Evolutionary conservation across 1,140 invertebrate genomes (phyloP).

Genomic region (Drosophila ambigua): DNA sequence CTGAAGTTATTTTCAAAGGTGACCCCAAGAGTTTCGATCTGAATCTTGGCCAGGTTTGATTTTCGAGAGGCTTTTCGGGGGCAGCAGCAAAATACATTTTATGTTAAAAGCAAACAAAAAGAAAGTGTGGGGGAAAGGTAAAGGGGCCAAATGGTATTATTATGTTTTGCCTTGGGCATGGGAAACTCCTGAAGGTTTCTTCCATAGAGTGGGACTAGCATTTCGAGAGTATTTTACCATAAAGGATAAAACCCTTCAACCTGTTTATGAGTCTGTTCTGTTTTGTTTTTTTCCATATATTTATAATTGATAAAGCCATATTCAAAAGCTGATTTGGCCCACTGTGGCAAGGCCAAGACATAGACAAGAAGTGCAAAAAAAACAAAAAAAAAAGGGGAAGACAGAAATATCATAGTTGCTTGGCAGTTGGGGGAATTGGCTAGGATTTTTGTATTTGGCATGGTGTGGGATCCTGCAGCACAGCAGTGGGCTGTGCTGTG

Average conservation of each 20-base stretch:
- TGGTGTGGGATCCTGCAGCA: not conserved
- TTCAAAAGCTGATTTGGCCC: conserved; percentile 1
- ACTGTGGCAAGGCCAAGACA: conserved; percentile 29
- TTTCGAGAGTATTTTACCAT: too few species aligned
- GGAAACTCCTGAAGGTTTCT: too few species aligned
- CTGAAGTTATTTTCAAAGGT: conserved; percentile 32
- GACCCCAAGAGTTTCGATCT: conserved; percentile 7
- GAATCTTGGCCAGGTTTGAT: conserved; percentile 42
- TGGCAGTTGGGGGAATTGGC: conserved; percentile 72
- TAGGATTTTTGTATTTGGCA: conserved; percentile 26
- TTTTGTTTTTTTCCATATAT: not conserved
- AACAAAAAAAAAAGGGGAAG: conserved; percentile 19
- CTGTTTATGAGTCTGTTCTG: too few species aligned
- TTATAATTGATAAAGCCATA: not conserved
- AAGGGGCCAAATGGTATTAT: not conserved
- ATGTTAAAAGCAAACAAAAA: too few species aligned
- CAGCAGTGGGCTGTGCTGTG: not conserved
- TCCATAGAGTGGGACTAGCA: too few species aligned
- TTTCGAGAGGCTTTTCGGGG: conserved; percentile 3
- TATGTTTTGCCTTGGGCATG: not conserved
- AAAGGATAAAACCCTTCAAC: too few species aligned
- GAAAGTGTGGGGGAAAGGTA: not conserved
- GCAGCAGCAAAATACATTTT: too few species aligned
- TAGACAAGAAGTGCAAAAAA: conserved; percentile 39
- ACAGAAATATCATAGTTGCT: conserved; percentile 51